phyloP scores from a whole-genome alignment of 2,113 vertebrate genomes.

The Megaptera novaeangliae region DNA sequence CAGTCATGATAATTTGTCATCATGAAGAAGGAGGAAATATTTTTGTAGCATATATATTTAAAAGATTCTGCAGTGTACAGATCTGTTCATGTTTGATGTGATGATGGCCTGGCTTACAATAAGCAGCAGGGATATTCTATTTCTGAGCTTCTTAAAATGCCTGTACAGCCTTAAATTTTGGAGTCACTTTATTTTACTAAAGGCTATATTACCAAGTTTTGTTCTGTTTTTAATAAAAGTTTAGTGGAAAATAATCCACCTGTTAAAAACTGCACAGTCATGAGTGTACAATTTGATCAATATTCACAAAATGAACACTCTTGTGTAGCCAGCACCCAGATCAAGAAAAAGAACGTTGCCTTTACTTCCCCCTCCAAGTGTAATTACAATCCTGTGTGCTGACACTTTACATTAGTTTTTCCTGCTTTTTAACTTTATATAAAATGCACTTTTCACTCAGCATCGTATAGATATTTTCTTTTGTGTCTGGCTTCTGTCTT shows the following conservation, averaged over 20 bases:
- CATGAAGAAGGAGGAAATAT: neutral
- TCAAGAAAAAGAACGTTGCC: neutral
- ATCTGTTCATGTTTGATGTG: neutral
- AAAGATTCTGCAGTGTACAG: neutral
- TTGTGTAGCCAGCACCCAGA: neutral
- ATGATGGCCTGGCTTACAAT: neutral
- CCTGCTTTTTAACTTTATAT: neutral
- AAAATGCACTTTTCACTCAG: neutral
- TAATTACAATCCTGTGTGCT: neutral
- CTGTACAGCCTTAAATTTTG: neutral
- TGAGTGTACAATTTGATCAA: neutral
- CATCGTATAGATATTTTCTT: neutral
- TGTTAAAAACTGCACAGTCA: neutral
- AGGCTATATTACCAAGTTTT: neutral
- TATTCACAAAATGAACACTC: neutral
- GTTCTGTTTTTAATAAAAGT: neutral
- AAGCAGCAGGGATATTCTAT: neutral
- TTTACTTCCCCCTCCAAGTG: neutral
- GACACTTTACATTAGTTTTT: neutral
- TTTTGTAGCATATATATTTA: slow-evolving; percentile 21
- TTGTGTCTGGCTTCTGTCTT: neutral
- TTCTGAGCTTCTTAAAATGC: neutral
- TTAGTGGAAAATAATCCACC: neutral
- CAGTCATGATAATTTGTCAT: neutral
- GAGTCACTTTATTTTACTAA: neutral